Conservation (phyloP, 2,888 invertebrate species). For the Autographa pulchrina region DNA sequence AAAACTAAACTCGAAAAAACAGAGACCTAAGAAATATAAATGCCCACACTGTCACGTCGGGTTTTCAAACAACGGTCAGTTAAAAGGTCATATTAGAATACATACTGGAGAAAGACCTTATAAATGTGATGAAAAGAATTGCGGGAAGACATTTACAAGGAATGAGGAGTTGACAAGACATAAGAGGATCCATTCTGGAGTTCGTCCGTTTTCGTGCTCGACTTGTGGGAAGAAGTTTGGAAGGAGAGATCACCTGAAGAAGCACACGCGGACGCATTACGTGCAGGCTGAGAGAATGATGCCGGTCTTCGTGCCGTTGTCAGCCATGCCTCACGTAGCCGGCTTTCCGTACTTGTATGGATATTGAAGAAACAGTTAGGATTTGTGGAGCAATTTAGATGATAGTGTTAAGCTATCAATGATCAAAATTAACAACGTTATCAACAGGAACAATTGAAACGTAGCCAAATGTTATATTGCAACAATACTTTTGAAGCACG, state of each 20-base stretch:
- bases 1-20: constrained; percentile 92
- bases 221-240: constrained; percentile 98
- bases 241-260: constrained; percentile 97
- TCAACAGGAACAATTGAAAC: no score
- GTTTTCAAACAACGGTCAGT: constrained; percentile 98
- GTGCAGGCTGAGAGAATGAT: constrained; percentile 90
- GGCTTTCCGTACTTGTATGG: constrained; percentile 89
- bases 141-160: constrained; percentile 96
- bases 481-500: no score
- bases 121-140: constrained; percentile 95
- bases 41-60: constrained; percentile 97
- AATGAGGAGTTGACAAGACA: constrained; percentile 98
- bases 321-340: constrained; percentile 82
- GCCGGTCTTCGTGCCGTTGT: constrained; percentile 90
- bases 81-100: constrained; percentile 97
- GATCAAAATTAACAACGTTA: no score
- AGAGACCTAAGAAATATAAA: constrained; percentile 96
- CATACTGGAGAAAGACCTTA: constrained; percentile 97
- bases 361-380: constrained; percentile 78
- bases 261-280: constrained; percentile 96
- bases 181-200: constrained; percentile 96
- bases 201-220: constrained; percentile 95
- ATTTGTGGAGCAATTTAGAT: background rate
- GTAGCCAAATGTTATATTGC: no score
- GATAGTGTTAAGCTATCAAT: no score